Evolutionary conservation across 2,797 vertebrate species (phyloP), one percentile per base, ranked within the genome.

Genomic region (Scleropages formosus): DNA sequence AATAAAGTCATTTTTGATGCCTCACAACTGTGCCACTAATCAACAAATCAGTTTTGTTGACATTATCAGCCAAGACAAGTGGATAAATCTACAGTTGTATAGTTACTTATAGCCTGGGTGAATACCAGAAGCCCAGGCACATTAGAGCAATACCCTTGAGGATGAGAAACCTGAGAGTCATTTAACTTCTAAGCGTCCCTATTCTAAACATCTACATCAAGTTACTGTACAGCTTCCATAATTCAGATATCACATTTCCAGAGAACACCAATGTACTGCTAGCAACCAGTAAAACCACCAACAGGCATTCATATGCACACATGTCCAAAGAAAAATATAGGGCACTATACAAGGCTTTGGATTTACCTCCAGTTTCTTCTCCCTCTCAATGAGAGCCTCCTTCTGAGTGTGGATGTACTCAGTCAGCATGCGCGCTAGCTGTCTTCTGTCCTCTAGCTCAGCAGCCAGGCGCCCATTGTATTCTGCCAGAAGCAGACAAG

Each of bases 331-430:
- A 22, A 24, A 58, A 27, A 24, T 8, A 27, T 3, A 31, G 15
- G 24, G 31, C 31, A 11, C 76, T 26, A 22, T 15, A 20, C 70
- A 15, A 44, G 39, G 58, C 44, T 4, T 3, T 7, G 12, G 73
- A 82, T 88, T 88, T 88, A 94, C 98, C 90, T 98, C 96, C 11
- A 99, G 93, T 79, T 99, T 98, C 85, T 95, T 98, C 90, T 99
- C 97, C 61, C 98, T 95, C 85, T 96, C 95, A 0, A 83, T 93
- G 75, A 99, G 89, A 49, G 96, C 94, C 16, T 98, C 96, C 87
- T 95, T 97, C 91, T 99, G 97, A 83, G 93, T 96, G 92, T 91
- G 88, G 79, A 98, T 98, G 86, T 99, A 99, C 75, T 98, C 97
- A 6, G 96, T 94, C 77, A 99, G 87, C 96, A 99, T 99, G 65